Base-by-base conservation (phyloP, 2,113 vertebrate genomes). In the Gadus chalcogrammus region DNA sequence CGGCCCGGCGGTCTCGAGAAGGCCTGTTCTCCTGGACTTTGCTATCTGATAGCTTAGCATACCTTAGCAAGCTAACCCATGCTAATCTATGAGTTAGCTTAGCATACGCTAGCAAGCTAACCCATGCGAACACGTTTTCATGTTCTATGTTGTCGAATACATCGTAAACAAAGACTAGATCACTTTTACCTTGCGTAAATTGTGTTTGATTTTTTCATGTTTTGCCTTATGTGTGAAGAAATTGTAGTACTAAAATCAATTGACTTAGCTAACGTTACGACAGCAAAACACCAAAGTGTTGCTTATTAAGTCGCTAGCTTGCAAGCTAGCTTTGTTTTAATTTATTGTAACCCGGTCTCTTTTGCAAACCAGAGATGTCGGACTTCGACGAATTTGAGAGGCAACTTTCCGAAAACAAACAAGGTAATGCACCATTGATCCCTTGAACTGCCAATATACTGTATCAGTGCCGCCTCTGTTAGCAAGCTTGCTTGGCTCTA, bases 381-480 rank as follows among this genome's bases (percentile, higher is more conserved):
- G 95, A 97, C 86, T 97, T 94, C 89, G 94, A 96, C 87, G 94
- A 96, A 88, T 95, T 96, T 70, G 94, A 97, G 86, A 91, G 94
- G 79, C 94, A 97, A 84, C 90, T 95, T 27, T 94, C 93, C 66
- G 95, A 96, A 83, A 96, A 97, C 79, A 95, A 95, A 75, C 94
- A 96, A 91, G 93, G 94, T 94, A 86, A 59, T 17, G 1, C 16
- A 24, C 27, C 4, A 0, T 3, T 1, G 0, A 52, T 0, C 15
- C 38, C 1, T 27, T 1, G 6, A 2, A 15, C 16, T 11, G 17
- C 1, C 22, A 2, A 15, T 69, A 66, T 24, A 11, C 3, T n/a
- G 48, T 68, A n/a, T n/a, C 7, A 15, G 35, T 12, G 15, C 22
- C 52, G 52, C 70, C 8, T 68, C 52, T 7, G 58, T 65, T 56